phyloP scores from a whole-genome alignment of 2,888 invertebrate species.

The Philopedon plagiatum region DNA sequence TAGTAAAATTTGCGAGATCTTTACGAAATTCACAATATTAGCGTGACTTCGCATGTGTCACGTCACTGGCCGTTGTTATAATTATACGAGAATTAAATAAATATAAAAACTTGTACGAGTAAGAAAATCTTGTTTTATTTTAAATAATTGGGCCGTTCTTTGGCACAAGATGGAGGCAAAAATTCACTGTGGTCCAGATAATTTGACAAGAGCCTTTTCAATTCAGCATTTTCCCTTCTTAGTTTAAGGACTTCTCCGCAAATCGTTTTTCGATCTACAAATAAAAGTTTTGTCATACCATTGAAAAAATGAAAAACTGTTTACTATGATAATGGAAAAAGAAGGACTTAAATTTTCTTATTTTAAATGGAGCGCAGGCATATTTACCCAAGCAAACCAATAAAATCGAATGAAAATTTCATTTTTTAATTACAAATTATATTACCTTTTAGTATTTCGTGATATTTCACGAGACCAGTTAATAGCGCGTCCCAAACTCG shows the following conservation, averaged over 20 bases:
- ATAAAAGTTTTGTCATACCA: too few species aligned
- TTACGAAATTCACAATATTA: too few species aligned
- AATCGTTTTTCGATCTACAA: conserved; percentile 76
- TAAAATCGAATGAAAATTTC: too few species aligned
- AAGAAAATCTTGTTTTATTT: conserved; percentile 1
- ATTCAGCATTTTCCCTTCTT: conserved; percentile 78
- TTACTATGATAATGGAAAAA: too few species aligned
- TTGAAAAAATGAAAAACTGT: too few species aligned
- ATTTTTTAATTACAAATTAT: too few species aligned
- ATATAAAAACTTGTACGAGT: neutral
- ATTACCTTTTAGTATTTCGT: conserved; percentile 77
- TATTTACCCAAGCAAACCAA: too few species aligned
- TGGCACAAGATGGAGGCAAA: conserved; percentile 58
- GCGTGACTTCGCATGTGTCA: too few species aligned
- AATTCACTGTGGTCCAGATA: conserved; percentile 65
- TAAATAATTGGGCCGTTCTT: conserved; percentile 16
- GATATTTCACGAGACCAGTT: conserved; percentile 76
- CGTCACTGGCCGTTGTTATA: neutral
- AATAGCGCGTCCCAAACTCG: conserved; percentile 81
- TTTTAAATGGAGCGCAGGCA: too few species aligned
- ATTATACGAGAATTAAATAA: conserved; percentile 20
- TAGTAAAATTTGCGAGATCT: too few species aligned
- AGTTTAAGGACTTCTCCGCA: conserved; percentile 77
- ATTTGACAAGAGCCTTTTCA: conserved; percentile 78
- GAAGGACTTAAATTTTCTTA: too few species aligned